These are phyloP conservation scores for Bubo blakistoni DNA, from an alignment of 2,113 vertebrate genomes.

Conservation along the genomic window DNA sequence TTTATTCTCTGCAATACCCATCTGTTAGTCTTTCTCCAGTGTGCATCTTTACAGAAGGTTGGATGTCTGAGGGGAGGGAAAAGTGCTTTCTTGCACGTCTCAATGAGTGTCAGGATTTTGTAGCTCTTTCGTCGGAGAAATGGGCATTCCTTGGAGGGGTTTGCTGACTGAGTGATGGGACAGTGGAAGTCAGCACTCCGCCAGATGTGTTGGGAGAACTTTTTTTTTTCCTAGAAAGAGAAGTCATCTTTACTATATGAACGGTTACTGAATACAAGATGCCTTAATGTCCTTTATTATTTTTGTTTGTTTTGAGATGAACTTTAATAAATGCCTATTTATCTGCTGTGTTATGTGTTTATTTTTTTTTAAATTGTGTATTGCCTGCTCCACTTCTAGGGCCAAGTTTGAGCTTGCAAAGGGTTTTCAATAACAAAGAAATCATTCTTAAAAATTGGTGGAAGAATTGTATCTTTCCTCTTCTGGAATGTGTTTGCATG, in stretches of 20 bases:
- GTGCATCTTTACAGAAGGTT: neutral
- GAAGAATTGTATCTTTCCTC: neutral
- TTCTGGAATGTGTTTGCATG: neutral
- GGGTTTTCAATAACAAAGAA: neutral
- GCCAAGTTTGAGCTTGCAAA: neutral
- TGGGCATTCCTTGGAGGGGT: neutral
- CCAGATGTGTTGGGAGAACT: neutral
- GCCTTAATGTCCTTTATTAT: conserved; percentile 72
- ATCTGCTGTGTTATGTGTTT: conserved; percentile 20
- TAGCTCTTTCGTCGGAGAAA: neutral
- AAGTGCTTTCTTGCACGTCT: neutral
- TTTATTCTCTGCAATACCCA: neutral
- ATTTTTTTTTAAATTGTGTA: neutral
- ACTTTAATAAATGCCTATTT: conserved; percentile 72
- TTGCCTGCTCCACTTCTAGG: neutral
- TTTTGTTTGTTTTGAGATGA: conserved; percentile 43
- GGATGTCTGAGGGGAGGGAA: neutral
- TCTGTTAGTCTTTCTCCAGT: neutral
- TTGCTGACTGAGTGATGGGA: neutral
- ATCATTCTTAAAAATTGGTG: neutral
- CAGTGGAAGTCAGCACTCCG: neutral
- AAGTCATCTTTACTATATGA: conserved; percentile 30
- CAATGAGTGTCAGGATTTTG: neutral
- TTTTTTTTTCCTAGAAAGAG: neutral
- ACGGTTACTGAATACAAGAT: conserved; percentile 48